Conservation (phyloP, 2,797 vertebrate genomes). For the Ptychadena robeensis region DNA sequence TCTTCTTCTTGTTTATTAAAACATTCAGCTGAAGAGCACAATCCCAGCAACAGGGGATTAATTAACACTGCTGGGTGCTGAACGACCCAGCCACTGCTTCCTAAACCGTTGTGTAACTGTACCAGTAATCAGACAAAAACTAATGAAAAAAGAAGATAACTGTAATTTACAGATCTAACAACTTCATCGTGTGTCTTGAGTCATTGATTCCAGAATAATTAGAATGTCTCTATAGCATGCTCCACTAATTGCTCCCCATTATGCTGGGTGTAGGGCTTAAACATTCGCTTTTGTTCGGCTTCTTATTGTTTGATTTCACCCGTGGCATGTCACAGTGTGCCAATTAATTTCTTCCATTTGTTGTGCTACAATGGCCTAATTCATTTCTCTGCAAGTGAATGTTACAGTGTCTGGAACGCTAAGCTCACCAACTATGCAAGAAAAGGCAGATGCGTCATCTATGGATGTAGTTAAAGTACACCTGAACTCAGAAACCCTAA, state of each 20-base stretch:
- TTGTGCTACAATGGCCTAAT: not conserved
- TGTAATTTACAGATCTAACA: constrained; percentile 17
- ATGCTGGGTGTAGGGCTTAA: constrained; percentile 6
- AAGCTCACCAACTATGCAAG: not conserved
- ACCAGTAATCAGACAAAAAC: not conserved
- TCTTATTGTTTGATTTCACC: constrained; percentile 33
- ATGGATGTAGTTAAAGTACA: not conserved
- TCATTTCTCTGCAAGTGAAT: constrained; percentile 1
- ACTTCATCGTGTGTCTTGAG: not conserved
- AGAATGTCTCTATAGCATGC: constrained; percentile 1
- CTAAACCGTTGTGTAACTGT: constrained; percentile 6
- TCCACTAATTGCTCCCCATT: constrained; percentile 10
- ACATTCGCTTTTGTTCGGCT: constrained; percentile 18
- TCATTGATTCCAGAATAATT: constrained; percentile 28
- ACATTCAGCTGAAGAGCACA: not conserved
- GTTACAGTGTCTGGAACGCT: not conserved
- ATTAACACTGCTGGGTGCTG: not conserved
- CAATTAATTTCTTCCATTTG: not conserved
- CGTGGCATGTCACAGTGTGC: not conserved
- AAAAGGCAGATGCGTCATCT: not conserved
- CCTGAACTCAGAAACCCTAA: not conserved
- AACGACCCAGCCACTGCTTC: not conserved
- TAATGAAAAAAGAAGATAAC: not conserved
- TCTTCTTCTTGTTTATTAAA: constrained; percentile 4
- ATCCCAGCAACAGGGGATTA: constrained; percentile 10